Base-by-base conservation (phyloP, 2,113 vertebrate genomes). In the Gopherus evgoodei region DNA sequence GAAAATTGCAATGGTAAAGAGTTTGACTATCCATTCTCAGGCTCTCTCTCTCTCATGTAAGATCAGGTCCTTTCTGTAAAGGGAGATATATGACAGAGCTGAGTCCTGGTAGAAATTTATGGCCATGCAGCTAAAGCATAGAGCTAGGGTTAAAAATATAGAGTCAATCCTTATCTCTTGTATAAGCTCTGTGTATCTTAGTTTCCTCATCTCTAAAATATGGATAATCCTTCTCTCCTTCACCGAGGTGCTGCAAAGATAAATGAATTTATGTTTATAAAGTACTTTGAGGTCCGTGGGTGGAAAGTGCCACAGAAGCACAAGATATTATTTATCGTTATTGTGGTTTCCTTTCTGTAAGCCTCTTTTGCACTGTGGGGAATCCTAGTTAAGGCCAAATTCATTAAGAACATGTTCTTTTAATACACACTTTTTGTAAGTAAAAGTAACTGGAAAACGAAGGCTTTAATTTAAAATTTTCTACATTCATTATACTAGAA, bases 1-100 rank as follows among this genome's bases (percentile, higher is more conserved):
- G 96, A 97, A 97, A 95, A 97, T 97, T 97, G 94, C 97, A 96
- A 96, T 96, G 95, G 93, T 96, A 97, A 97, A 97, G 97, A 92
- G 97, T 97, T 96, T 97, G 96, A 97, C 96, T 93, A 92, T 88
- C 95, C 95, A 96, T 96, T 97, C 94, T 96, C 97, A 96, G 96
- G 87, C 81, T n/a, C 31, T n/a, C 62, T 65, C 31, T 69, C 95
- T 88, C 88, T 95, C 93, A 24, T 94, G 86, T 93, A 95, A 87
- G 94, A 91, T 96, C 22, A 88, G 81, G 75, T 86, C 56, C 93
- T 88, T 95, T 96, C 91, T 91, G 96, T 95, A 96, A 95, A 95
- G 86, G 82, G 82, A 89, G 65, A 95, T 95, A 90, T 90, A 95
- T 80, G 94, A 95, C 96, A 92, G 80, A 94, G 75, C 8, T 2